Evolutionary conservation across 1,140 invertebrate species (phyloP), one percentile per base, ranked within the genome.

Genomic region (Aphaenogaster rudis): DNA sequence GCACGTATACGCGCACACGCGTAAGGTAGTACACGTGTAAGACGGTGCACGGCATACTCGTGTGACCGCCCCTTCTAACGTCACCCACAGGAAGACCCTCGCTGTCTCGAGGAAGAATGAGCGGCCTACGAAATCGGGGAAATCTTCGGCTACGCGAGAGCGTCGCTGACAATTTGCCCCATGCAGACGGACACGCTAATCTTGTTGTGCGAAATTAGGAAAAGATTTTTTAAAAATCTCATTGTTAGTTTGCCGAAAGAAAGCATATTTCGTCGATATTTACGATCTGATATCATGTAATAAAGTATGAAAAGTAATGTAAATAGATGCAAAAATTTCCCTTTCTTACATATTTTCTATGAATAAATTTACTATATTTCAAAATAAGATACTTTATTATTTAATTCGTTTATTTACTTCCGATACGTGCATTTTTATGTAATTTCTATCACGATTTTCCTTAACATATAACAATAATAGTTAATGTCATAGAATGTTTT

Each of bases 71-170:
- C 42, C 52, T 59, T 64, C 45, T 54, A 52, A 54, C 78, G 13
- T 36, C 63, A 45, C 52, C 48, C 42, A 59, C 61, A 15, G 3
- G 17, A 42, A 7, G 52, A 82, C 8, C 52, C 28, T 76, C 57
- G 13, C 76, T 28, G 67, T 59, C 66, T 54, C 50, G 48, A 71
- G 21, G 15, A 59, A 59, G 54, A 57, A 76, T 39, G n/a, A 42
- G 21, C 28, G 21, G 28, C 17, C 15, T 28, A 15, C 50, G 64
- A 54, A 50, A 42, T 17, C 52, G 13, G 54, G 36, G 8, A 45
- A 81, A 81, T 81, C 78, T 57, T 72, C 39, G 45, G 9, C 4
- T 52, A 7, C 33, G 45, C 13, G 39, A 66, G 42, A 78, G 42
- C 39, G 17, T 33, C 59, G 48, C 39, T 42, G 42, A 81, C 36